Evolutionary conservation across 2,888 invertebrate species (phyloP), one percentile per base, ranked within the genome.

Genomic region (Cosmia pyralina): DNA sequence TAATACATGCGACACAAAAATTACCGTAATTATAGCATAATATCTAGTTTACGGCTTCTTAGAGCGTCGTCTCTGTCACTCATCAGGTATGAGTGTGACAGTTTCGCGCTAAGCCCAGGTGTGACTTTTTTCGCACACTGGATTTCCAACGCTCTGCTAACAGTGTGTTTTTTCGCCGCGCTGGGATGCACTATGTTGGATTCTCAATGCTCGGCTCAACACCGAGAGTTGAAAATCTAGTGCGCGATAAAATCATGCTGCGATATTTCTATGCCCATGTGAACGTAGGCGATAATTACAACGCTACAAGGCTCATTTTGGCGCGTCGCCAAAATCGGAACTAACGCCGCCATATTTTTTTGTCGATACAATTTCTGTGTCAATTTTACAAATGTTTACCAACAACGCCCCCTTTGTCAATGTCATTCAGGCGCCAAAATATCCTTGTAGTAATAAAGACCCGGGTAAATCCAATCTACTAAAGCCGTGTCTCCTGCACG

Each of bases 241-340:
- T 28, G 28, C 28, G 28, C 3, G 28, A 28, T 28, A 28, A 28
- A 28, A 28, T 28, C 28, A 1, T 3, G 28, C 28, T 28, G 28
- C 28, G 28, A 28, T 28, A 28, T 28, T 28, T 28, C 3, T 28
- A 28, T 28, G 28, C 28, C 28, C 28, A 28, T 28, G 28, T 28
- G 28, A 28, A 28, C 28, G 28, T 28, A 3, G 28, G 28, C 28
- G 2, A 38, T 38, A 38, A 4, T 55, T 22, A 22, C 55, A 55
- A 15, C 55, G n/a, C 17, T 28, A 41, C n/a, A 59, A 59, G n/a
- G n/a, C 8, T 59, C n/a, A 38, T 59, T 59, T 59, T 59, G 59
- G 8, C n/a, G 8, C 15, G 15, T 8, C 4, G 38, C 13, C 15
- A 59, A 28, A 59, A n/a, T 59, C 6, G 2, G 19, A n/a, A 38